Evolutionary conservation across 2,113 vertebrate species (phyloP), one percentile per base, ranked within the genome.

Genomic region (Sturnira hondurensis): DNA sequence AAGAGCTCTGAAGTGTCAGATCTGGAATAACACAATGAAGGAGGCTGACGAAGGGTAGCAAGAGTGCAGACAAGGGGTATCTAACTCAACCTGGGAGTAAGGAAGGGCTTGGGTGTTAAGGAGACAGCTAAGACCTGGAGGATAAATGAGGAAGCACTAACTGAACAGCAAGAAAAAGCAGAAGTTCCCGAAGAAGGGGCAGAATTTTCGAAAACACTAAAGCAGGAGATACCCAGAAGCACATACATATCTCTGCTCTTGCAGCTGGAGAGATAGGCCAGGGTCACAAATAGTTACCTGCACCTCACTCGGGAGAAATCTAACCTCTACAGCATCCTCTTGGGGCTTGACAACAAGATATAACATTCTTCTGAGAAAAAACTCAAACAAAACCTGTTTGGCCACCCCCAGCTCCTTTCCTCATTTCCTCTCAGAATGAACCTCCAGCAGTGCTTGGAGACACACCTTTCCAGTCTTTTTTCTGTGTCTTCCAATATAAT

Each of bases 231-330:
- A n/a, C 19, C 76, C 9, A 10, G 65, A 36, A 54, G 45, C 33
- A 65, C 31, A 11, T n/a, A 4, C 8, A 4, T 14, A 47, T 3
- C n/a, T 58, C 15, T 1, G 70, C 24, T 43, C 54, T 14, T 15
- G 5, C 31, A 33, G 63, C 86, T 56, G 20, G 45, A 80, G 5
- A 31, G 47, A 31, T 0, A 2, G 45, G 28, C n/a, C 15, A 4
- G 20, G 74, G 15, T 15, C 56, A 15, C 8, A 7, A 4, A 12
- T 0, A 26, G n/a, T 6, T 11, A n/a, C 31, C 14, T 0, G 2
- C 67, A 68, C 56, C 43, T 13, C 22, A 1, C 33, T 8, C 0
- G 15, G 17, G 26, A 41, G 58, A 58, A 77, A 22, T 33, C 20
- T 45, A 17, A 11, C 76, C 13, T 2, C 17, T 2, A 3, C 10